Conservation (phyloP, 2,797 vertebrate species). For the Perodicticus potto region DNA sequence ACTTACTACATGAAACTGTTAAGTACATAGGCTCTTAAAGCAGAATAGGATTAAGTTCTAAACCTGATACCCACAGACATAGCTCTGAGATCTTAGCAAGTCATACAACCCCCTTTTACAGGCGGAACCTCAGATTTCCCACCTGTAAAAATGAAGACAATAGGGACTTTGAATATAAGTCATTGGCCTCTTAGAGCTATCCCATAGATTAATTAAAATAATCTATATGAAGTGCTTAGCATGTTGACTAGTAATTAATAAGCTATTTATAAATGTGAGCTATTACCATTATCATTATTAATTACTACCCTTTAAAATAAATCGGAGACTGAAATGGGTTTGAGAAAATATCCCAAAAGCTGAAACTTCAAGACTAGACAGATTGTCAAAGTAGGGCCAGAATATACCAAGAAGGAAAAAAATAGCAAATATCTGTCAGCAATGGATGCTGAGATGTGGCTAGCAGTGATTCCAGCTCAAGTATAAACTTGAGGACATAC, state of each 20-base stretch:
- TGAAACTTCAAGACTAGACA: not conserved
- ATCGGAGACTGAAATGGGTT: not conserved
- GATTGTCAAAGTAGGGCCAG: not conserved
- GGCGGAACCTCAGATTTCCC: not conserved
- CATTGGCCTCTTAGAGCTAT: not conserved
- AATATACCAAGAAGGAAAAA: not conserved
- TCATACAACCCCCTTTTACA: not conserved
- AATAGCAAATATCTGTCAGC: not conserved
- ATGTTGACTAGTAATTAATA: not conserved
- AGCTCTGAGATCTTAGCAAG: not conserved
- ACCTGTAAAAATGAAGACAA: not conserved
- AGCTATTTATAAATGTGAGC: not conserved
- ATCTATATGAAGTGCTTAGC: not conserved
- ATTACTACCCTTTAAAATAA: conserved; percentile 57
- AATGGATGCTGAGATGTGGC: not conserved
- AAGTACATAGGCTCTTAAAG: not conserved
- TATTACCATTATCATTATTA: conserved; percentile 11
- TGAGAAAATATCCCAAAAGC: not conserved
- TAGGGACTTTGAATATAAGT: not conserved
- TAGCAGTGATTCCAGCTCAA: not conserved
- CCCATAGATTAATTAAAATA: not conserved
- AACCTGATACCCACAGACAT: not conserved
- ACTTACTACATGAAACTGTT: not conserved
- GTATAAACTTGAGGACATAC: not conserved
- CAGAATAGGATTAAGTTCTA: not conserved